phyloP scores from a whole-genome alignment of 2,113 vertebrate species.

The Myrmophylax atrothorax region DNA sequence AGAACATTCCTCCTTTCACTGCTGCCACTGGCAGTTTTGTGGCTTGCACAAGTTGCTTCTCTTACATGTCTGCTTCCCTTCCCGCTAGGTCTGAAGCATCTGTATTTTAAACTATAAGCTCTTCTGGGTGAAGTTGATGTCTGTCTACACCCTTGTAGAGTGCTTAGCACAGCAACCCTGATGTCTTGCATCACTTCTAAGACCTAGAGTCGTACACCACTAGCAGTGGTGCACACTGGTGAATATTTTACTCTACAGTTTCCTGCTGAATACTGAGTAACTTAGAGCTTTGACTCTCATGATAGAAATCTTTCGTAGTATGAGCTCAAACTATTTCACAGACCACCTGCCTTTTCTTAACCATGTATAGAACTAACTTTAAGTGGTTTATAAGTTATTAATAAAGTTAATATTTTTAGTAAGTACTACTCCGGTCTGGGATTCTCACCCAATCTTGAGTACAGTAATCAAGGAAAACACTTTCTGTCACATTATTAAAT shows the following conservation, averaged over 20 bases:
- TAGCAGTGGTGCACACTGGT: background rate
- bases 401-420: conserved; percentile 35
- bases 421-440: background rate
- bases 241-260: background rate
- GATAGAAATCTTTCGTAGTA: background rate
- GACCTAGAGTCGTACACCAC: background rate
- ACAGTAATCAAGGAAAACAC: background rate
- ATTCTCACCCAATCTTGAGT: background rate
- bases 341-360: conserved; percentile 21
- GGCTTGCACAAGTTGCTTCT: background rate
- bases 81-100: background rate
- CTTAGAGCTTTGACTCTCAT: background rate
- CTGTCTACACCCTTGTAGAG: background rate
- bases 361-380: background rate
- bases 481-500: conserved; percentile 12
- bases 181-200: background rate
- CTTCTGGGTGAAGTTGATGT: background rate
- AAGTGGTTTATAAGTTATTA: background rate
- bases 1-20: background rate
- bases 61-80: background rate
- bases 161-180: background rate
- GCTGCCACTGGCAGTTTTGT: background rate
- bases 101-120: background rate
- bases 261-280: background rate
- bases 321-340: background rate